phyloP scores from a whole-genome alignment of 2,888 invertebrate species.

The Scrobipalpa atriplicella region DNA sequence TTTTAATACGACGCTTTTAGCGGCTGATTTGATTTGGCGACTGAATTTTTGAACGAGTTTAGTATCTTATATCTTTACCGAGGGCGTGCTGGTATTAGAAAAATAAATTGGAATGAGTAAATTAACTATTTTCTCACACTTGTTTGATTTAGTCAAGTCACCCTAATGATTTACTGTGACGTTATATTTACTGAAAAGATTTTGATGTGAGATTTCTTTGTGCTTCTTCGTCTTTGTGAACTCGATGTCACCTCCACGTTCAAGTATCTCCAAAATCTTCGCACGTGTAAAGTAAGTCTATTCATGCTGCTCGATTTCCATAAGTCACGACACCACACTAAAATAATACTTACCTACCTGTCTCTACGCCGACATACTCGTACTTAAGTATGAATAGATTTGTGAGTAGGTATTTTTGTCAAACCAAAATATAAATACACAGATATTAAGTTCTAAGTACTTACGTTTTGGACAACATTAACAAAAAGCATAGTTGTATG shows the following conservation, averaged over 20 bases:
- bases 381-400: too few relatives aligned
- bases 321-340: background rate
- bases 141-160: slow-evolving; percentile 16
- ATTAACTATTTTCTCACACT: slow-evolving; percentile 25
- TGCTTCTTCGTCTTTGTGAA: background rate
- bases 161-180: background rate
- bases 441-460: too few relatives aligned
- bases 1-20: slow-evolving; percentile 74
- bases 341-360: background rate
- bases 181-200: background rate
- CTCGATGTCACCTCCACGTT: background rate
- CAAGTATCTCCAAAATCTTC: background rate
- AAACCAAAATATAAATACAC: too few relatives aligned
- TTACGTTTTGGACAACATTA: too few relatives aligned
- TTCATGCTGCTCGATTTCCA: background rate
- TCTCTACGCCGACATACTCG: too few relatives aligned
- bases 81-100: slow-evolving; percentile 13
- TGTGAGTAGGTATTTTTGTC: too few relatives aligned
- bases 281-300: background rate
- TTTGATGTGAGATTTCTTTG: background rate
- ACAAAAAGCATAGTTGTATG: too few relatives aligned
- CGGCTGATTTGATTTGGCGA: slow-evolving; percentile 60
- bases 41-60: slow-evolving; percentile 45
- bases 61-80: slow-evolving; percentile 6
- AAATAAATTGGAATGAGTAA: slow-evolving; percentile 17